Conservation (phyloP, 2,113 vertebrate genomes). For the Symphodus melops region DNA sequence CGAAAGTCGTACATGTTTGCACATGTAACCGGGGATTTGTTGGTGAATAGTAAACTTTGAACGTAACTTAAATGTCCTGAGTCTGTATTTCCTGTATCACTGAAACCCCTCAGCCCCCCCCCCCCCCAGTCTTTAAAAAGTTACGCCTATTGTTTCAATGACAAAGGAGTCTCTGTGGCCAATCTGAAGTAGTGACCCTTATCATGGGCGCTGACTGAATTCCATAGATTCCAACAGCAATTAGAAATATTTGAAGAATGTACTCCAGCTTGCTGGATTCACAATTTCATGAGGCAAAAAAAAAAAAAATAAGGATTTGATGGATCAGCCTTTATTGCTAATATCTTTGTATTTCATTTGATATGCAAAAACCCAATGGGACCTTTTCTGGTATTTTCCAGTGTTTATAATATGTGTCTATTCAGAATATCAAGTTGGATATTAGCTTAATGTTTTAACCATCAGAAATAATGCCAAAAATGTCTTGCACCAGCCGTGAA, state of each 20-base stretch:
- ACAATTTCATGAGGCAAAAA: too few species aligned
- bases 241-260: background rate
- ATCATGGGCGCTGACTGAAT: slow-evolving; percentile 42
- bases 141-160: slow-evolving; percentile 61
- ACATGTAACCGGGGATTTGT: slow-evolving; percentile 17
- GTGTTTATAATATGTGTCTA: too few species aligned
- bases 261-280: too few species aligned
- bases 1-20: slow-evolving; percentile 6
- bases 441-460: too few species aligned
- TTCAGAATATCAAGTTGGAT: too few species aligned
- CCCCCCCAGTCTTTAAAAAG: slow-evolving; percentile 45
- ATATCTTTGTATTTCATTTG: too few species aligned
- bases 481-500: too few species aligned
- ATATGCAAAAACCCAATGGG: too few species aligned
- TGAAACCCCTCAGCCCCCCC: slow-evolving; percentile 8
- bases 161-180: slow-evolving; percentile 72
- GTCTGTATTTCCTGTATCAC: slow-evolving; percentile 5
- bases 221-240: slow-evolving; percentile 61
- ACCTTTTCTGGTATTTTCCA: too few species aligned
- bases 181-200: slow-evolving; percentile 33
- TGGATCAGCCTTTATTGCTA: too few species aligned
- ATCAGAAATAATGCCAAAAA: too few species aligned
- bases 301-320: too few species aligned
- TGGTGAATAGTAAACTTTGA: slow-evolving; percentile 30
- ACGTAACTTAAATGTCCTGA: background rate